Evolutionary conservation across 1,140 invertebrate species (phyloP), one percentile per base, ranked within the genome.

Genomic region (Teleogryllus occipitalis): DNA sequence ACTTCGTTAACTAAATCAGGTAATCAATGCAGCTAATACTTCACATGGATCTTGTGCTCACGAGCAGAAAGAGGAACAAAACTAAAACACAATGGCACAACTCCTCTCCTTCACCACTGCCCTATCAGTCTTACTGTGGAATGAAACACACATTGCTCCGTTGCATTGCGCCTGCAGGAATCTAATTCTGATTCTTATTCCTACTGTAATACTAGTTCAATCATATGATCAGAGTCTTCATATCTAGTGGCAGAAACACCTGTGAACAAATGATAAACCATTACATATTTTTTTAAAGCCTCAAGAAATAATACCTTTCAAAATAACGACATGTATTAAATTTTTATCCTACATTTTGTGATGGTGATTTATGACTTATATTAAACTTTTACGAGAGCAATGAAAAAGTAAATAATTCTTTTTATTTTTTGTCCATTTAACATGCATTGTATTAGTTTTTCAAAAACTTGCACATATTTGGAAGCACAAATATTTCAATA

Each of bases 41-140:
- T 65, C 54, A 65, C 54, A 65, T 65, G 54, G 18, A 65, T 65
- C 54, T 65, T 65, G 54, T 65, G 54, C 54, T 65, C 54, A 65
- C 18, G 54, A 18, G 54, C 10, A 65, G 18, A 65, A 10, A 65
- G 54, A 65, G 54, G 54, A 65, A 65, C 54, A 65, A 65, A 65
- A 18, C 10, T 14, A 65, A 65, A 65, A 10, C 10, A 65, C 54
- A 65, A 65, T 65, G 54, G 54, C 54, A 65, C 54, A 65, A 14
- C 54, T 14, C 54, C 54, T 65, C 18, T 65, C 10, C 2, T 10
- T 14, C 10, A 65, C 54, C 18, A 65, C 54, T 65, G 54, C 18
- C 18, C 54, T 65, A 65, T 65, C 54, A 65, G 54, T 65, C 54
- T 65, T 65, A 14, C 54, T 65, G 54, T 65, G 54, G 54, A 65